These are phyloP conservation scores for Parnassius glacialis DNA, from an alignment of 2,888 invertebrate genomes.

Conservation along the genomic window DNA sequence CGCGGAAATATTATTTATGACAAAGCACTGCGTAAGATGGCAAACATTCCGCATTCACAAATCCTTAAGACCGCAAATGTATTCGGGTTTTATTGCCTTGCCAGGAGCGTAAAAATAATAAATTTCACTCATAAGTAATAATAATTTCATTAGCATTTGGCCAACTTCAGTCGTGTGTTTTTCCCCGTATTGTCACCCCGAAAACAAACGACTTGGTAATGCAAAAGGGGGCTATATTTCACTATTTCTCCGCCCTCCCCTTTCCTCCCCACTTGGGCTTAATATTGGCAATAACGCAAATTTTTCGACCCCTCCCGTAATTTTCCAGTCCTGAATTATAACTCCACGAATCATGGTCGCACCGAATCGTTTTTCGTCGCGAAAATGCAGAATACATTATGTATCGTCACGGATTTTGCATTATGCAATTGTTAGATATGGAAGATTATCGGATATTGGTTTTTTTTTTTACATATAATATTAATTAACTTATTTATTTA, in stretches of 20 bases:
- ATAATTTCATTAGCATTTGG: slow-evolving; percentile 37
- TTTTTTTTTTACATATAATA: neutral
- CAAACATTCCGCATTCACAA: slow-evolving; percentile 1
- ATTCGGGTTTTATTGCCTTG: slow-evolving; percentile 21
- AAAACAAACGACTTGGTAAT: slow-evolving; percentile 37
- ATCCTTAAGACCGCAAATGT: slow-evolving; percentile 15
- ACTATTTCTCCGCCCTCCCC: slow-evolving; percentile 47
- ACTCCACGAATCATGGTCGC: slow-evolving; percentile 61
- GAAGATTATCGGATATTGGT: neutral
- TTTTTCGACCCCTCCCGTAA: slow-evolving; percentile 51
- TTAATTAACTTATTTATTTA: too few species aligned
- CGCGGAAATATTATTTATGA: too few species aligned
- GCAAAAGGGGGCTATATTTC: slow-evolving; percentile 55
- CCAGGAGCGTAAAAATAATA: slow-evolving; percentile 30
- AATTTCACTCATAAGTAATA: slow-evolving; percentile 34
- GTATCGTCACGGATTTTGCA: slow-evolving; percentile 31
- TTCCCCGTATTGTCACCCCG: slow-evolving; percentile 40
- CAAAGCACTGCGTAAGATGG: slow-evolving; percentile 1
- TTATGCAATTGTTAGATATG: slow-evolving; percentile 3
- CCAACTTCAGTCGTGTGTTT: slow-evolving; percentile 28
- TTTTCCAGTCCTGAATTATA: slow-evolving; percentile 62
- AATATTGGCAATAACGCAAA: slow-evolving; percentile 68
- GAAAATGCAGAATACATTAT: slow-evolving; percentile 45
- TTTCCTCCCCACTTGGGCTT: slow-evolving; percentile 39
- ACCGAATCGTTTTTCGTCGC: slow-evolving; percentile 42